phyloP scores from a whole-genome alignment of 2,797 vertebrate genomes.

The Melanogrammus aeglefinus region DNA sequence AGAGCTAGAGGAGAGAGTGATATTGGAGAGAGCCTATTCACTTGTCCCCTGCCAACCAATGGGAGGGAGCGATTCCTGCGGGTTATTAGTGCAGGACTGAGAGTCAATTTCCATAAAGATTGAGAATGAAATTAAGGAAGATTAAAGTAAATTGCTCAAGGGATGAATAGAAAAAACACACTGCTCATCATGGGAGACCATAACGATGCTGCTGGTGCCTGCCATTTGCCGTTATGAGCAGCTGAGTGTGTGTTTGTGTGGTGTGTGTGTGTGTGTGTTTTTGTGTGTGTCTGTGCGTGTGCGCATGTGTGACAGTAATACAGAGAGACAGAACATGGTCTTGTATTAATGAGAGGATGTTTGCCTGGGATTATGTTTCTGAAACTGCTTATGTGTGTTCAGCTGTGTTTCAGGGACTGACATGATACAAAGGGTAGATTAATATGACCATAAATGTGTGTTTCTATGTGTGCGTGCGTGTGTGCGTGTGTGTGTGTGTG shows the following conservation, averaged over 20 bases:
- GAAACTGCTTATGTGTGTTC: conserved; percentile 12
- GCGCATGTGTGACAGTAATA: not conserved
- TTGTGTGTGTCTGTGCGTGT: not conserved
- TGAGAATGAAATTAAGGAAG: conserved; percentile 69
- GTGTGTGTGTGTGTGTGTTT: not conserved
- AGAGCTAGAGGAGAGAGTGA: conserved; percentile 37
- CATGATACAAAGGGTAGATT: not conserved
- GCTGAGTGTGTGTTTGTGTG: not conserved
- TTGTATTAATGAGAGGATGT: conserved; percentile 26
- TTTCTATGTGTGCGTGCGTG: not conserved
- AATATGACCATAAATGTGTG: not conserved
- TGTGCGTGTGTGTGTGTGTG: too few species aligned
- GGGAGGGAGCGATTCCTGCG: conserved; percentile 60
- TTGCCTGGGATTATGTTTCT: conserved; percentile 24
- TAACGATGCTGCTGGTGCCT: conserved; percentile 12
- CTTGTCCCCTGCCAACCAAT: conserved; percentile 52
- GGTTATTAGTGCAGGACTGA: conserved; percentile 65
- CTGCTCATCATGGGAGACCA: conserved; percentile 21
- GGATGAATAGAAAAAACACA: conserved; percentile 46
- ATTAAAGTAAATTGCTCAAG: conserved; percentile 61
- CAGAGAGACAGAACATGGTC: conserved; percentile 17
- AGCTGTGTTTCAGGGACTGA: conserved; percentile 18
- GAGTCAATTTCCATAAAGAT: conserved; percentile 71
- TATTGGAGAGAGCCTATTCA: conserved; percentile 32
- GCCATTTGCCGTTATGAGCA: conserved; percentile 10